phyloP scores from a whole-genome alignment of 2,113 vertebrate species.

The Bufo gargarizans region DNA sequence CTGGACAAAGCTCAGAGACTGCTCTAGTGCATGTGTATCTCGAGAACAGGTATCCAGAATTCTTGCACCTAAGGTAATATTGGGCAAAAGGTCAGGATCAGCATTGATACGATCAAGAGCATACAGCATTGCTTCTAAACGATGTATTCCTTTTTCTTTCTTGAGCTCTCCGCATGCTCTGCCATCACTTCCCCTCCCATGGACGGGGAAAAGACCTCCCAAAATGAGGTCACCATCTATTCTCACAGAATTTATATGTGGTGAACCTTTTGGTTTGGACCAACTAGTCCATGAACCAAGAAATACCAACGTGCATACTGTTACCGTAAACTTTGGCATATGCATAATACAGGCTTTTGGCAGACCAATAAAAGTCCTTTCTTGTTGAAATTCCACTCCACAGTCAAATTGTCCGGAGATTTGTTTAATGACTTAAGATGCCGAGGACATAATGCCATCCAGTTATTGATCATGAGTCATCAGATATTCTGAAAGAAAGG shows the following conservation, averaged over 20 bases:
- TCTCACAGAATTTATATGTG: slow-evolving; percentile 94
- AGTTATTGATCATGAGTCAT: slow-evolving; percentile 5
- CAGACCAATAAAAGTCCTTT: background rate
- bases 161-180: slow-evolving; percentile 94
- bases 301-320: slow-evolving; percentile 3
- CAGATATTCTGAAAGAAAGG: slow-evolving; percentile 4
- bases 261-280: slow-evolving; percentile 87
- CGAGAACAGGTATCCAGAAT: slow-evolving; percentile 95
- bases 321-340: slow-evolving; percentile 20
- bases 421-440: background rate
- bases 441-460: background rate
- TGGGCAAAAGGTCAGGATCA: slow-evolving; percentile 91
- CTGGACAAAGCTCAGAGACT: slow-evolving; percentile 96
- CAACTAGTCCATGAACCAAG: slow-evolving; percentile 52
- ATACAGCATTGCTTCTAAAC: slow-evolving; percentile 95
- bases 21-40: slow-evolving; percentile 94
- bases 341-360: slow-evolving; percentile 32
- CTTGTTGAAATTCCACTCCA: background rate
- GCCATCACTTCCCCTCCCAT: slow-evolving; percentile 84
- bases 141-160: slow-evolving; percentile 95
- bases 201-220: slow-evolving; percentile 92
- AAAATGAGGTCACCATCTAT: slow-evolving; percentile 95
- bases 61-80: slow-evolving; percentile 93
- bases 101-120: slow-evolving; percentile 96
- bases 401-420: slow-evolving; percentile 8